A percentile compares a stretch with the other conserved stretches of the same genome.
phyloP scores from a whole-genome alignment of 2,797 vertebrate species.

The Rhynchonycteris naso region DNA sequence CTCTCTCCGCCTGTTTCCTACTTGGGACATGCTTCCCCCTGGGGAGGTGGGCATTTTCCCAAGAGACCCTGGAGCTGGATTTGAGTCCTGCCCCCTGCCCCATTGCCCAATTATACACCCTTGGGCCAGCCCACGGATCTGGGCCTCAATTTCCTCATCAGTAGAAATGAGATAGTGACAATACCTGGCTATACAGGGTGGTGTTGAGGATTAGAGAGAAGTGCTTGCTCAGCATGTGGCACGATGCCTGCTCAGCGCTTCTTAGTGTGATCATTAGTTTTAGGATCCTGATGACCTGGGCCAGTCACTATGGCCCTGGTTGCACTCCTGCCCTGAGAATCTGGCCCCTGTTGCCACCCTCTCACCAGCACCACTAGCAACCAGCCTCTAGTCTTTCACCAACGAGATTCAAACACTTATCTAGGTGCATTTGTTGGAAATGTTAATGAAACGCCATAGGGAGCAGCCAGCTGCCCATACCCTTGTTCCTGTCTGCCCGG shows the following conservation, averaged over 20 bases:
- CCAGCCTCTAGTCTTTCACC: not conserved
- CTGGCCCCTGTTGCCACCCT: not conserved
- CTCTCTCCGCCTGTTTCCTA: not conserved
- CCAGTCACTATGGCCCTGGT: not conserved
- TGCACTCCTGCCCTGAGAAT: rapidly evolving
- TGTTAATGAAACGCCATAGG: not conserved
- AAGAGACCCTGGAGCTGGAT: not conserved
- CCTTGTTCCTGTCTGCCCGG: not conserved
- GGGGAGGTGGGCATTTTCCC: not conserved
- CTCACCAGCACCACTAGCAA: not conserved
- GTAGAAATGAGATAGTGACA: not conserved
- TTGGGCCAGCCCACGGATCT: rapidly evolving
- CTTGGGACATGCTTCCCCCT: rapidly evolving
- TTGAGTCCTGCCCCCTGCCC: not conserved
- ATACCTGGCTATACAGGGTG: rapidly evolving
- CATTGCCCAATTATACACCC: not conserved
- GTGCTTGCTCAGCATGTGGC: not conserved
- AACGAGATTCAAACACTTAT: not conserved
- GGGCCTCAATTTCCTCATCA: not conserved
- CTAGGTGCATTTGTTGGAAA: not conserved
- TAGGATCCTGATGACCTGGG: not conserved
- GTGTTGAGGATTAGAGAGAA: not conserved
- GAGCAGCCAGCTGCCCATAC: not conserved
- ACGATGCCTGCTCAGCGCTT: rapidly evolving
- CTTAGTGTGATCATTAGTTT: not conserved